Conservation (phyloP, 2,797 vertebrate species). For the Ctenopoma kingsleyae region DNA sequence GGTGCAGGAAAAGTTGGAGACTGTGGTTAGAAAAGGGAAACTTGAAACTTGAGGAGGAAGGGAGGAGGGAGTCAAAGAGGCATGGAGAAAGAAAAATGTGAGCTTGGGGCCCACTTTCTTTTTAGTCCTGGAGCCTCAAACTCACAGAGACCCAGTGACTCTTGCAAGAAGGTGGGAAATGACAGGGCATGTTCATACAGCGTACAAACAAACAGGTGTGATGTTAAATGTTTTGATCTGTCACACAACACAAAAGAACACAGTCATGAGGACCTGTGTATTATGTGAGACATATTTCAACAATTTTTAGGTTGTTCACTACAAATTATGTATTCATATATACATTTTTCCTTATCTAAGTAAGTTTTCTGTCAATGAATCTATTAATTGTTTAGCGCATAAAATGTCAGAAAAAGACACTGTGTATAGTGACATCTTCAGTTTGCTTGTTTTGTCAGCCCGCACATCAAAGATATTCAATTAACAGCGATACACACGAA, state of each 20-base stretch:
- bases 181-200: background rate
- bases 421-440: background rate
- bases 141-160: constrained; percentile 21
- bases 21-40: constrained; percentile 53
- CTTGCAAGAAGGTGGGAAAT: constrained; percentile 28
- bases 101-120: constrained; percentile 31
- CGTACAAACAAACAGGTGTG: background rate
- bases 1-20: constrained; percentile 42
- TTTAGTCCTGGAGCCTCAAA: constrained; percentile 26
- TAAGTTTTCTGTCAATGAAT: too few relatives aligned
- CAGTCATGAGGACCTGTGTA: background rate
- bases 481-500: background rate
- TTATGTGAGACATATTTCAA: background rate
- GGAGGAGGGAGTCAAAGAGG: constrained; percentile 8
- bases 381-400: background rate
- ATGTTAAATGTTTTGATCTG: constrained; percentile 1
- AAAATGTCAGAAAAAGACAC: too few relatives aligned
- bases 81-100: constrained; percentile 27
- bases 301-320: too few relatives aligned
- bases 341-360: too few relatives aligned
- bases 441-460: background rate
- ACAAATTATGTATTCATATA: too few relatives aligned
- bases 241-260: background rate
- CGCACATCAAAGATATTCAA: background rate
- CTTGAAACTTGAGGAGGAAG: background rate